Conservation (phyloP, 2,888 invertebrate genomes). For the Pimpla rufipes region DNA sequence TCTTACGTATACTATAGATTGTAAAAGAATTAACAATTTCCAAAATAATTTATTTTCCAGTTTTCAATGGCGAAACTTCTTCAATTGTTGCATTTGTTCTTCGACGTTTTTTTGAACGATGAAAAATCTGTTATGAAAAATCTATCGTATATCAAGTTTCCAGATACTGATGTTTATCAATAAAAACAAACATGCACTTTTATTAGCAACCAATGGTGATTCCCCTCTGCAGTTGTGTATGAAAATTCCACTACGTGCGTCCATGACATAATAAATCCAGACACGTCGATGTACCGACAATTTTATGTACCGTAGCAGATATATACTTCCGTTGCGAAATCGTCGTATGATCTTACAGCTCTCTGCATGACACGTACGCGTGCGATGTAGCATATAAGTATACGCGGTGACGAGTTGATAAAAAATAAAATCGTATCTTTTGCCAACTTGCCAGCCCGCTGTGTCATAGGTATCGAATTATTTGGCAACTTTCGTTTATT, state of each 20-base stretch:
- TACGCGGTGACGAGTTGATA: constrained; percentile 37
- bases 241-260: not conserved
- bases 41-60: no score
- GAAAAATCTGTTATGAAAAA: no score
- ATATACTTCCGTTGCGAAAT: constrained; percentile 38
- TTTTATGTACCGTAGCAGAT: not conserved
- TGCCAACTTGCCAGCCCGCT: constrained; percentile 47
- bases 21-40: no score
- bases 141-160: no score
- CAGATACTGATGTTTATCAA: no score
- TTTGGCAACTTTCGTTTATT: constrained; percentile 51
- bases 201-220: no score
- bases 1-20: no score
- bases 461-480: constrained; percentile 47
- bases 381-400: constrained; percentile 25
- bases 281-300: constrained; percentile 1
- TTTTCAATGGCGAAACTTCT: no score
- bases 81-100: no score
- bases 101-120: no score
- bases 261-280: not conserved
- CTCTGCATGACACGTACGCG: constrained; percentile 1
- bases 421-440: constrained; percentile 51
- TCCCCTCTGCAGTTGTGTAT: not conserved
- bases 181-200: no score
- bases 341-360: constrained; percentile 28